phyloP scores from a whole-genome alignment of 2,113 vertebrate genomes.

The Microcebus tavaratra region DNA sequence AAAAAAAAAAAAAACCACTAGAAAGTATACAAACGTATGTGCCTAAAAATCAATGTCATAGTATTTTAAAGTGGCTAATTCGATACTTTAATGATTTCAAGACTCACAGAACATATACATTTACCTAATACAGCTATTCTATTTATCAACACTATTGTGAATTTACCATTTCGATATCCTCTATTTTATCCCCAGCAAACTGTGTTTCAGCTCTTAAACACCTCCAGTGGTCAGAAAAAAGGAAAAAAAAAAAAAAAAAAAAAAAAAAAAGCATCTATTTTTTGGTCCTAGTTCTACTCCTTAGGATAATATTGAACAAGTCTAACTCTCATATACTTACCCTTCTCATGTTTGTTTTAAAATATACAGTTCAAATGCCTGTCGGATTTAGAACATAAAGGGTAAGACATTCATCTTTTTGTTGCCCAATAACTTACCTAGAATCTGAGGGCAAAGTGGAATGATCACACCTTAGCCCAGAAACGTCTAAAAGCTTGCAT shows the following conservation, averaged over 20 bases:
- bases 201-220: neutral
- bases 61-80: neutral
- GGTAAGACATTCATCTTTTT: neutral
- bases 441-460: constrained; percentile 11
- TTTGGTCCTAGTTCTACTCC: neutral
- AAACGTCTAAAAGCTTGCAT: neutral
- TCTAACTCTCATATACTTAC: neutral
- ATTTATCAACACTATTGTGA: neutral
- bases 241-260: neutral
- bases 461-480: neutral
- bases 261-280: neutral
- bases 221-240: neutral
- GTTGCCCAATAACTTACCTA: constrained; percentile 12
- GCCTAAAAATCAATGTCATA: neutral
- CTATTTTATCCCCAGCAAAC: neutral
- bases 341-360: neutral
- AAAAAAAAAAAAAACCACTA: neutral
- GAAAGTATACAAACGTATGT: neutral
- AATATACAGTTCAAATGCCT: neutral
- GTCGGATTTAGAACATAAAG: neutral
- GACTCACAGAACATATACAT: neutral
- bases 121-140: neutral
- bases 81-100: neutral
- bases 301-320: neutral
- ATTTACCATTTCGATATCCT: neutral